Conservation (phyloP, 2,113 vertebrate species). For the Chlorodrepanis virens region DNA sequence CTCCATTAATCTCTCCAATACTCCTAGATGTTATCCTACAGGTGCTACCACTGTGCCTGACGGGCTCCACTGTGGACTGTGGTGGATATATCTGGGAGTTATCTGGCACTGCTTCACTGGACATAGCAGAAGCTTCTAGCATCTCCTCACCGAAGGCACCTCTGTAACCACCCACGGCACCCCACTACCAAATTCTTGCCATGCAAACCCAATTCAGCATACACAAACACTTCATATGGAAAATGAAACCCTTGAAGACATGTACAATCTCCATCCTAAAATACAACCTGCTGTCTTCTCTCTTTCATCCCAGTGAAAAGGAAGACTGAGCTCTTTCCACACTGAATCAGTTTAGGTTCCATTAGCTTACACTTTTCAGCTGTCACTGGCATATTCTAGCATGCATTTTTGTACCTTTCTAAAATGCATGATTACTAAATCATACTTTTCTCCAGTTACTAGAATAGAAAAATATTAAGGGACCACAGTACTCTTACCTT, state of each 20-base stretch:
- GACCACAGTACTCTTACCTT: not conserved
- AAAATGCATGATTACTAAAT: not conserved
- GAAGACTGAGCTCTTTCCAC: not conserved
- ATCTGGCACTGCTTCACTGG: too few species aligned
- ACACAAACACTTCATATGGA: not conserved
- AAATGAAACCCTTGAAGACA: not conserved
- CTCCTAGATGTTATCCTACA: not conserved
- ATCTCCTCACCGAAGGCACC: not conserved
- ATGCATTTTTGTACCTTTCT: not conserved
- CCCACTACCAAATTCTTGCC: not conserved
- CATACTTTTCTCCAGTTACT: not conserved
- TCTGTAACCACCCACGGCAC: rapidly evolving
- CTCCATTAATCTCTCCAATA: not conserved
- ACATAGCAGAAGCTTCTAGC: rapidly evolving
- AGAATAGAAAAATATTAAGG: not conserved
- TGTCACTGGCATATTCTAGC: not conserved
- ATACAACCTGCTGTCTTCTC: not conserved
- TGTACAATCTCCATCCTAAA: not conserved
- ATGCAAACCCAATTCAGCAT: not conserved
- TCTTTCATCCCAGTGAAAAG: not conserved
- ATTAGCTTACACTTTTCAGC: slow-evolving; percentile 13
- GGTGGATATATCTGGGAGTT: rapidly evolving
- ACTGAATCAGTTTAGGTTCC: not conserved
- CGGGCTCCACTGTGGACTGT: rapidly evolving
- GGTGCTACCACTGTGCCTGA: not conserved